These are phyloP conservation scores for Benitochromis conjunctus DNA, from an alignment of 2,113 vertebrate genomes.

Conservation along the genomic window DNA sequence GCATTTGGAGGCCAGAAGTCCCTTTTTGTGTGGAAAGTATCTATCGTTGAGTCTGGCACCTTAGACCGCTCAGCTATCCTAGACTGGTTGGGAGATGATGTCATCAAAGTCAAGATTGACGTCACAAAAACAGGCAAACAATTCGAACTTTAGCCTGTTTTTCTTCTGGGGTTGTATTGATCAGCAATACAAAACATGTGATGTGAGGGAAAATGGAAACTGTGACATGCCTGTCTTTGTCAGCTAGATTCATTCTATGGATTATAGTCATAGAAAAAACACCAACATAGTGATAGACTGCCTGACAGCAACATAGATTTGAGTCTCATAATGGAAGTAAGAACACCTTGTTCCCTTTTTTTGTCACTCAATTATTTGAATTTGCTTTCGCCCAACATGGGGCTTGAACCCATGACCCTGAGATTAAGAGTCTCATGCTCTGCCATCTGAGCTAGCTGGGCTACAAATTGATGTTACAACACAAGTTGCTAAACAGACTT, in stretches of 20 bases:
- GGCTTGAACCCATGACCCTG: fast-evolving
- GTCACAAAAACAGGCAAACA: neutral
- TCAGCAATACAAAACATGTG: neutral
- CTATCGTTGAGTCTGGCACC: fast-evolving
- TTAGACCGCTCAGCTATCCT: neutral
- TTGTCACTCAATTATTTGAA: fast-evolving
- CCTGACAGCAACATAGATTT: neutral
- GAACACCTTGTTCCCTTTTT: neutral
- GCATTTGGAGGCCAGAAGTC: neutral
- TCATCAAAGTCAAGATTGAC: neutral
- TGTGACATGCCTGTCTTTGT: neutral
- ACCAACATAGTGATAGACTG: neutral
- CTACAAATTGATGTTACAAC: fast-evolving
- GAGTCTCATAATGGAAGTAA: neutral
- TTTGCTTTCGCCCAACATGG: neutral
- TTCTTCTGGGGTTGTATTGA: neutral
- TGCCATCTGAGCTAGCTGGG: neutral
- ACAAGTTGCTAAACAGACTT: too few species aligned
- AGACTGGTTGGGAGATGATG: fast-evolving
- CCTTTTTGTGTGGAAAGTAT: fast-evolving
- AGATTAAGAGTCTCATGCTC: fast-evolving
- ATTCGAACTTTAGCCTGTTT: neutral
- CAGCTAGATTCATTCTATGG: neutral
- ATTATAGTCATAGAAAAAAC: neutral
- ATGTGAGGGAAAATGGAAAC: neutral